A percentile compares a stretch with the other conserved stretches of the same genome.
Conservation (phyloP, 2,888 invertebrate genomes). For the Subacronicta megacephala region DNA sequence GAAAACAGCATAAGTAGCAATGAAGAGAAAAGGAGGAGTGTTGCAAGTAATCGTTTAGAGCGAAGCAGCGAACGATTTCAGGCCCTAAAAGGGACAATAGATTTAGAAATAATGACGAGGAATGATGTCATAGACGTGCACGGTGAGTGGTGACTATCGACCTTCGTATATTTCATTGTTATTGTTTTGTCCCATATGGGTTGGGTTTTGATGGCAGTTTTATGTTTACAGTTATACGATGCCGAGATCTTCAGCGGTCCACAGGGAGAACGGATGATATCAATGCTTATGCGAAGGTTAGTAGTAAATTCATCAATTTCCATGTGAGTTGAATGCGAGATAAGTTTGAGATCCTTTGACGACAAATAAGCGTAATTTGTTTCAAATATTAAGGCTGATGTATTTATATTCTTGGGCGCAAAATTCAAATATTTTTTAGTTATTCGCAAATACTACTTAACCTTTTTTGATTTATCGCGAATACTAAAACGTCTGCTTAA, state of each 20-base stretch:
- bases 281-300: slow-evolving; percentile 95
- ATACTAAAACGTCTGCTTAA: too few species aligned
- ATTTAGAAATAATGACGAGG: slow-evolving; percentile 90
- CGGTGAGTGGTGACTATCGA: slow-evolving; percentile 91
- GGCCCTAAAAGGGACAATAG: slow-evolving; percentile 89
- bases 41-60: slow-evolving; percentile 84
- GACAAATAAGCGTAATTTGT: neutral
- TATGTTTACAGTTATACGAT: slow-evolving; percentile 92
- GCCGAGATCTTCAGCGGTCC: slow-evolving; percentile 92
- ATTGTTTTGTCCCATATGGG: slow-evolving; percentile 15
- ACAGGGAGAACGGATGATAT: slow-evolving; percentile 91
- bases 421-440: too few species aligned
- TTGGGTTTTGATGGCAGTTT: slow-evolving; percentile 27
- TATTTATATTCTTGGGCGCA: too few species aligned
- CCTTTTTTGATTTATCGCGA: too few species aligned
- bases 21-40: slow-evolving; percentile 87
- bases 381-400: too few species aligned
- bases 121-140: slow-evolving; percentile 91
- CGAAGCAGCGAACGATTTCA: slow-evolving; percentile 77
- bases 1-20: slow-evolving; percentile 85
- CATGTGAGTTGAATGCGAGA: neutral
- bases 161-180: slow-evolving; percentile 43
- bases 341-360: neutral
- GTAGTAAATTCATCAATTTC: slow-evolving; percentile 29
- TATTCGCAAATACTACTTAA: too few species aligned